These are phyloP conservation scores for Amblyopsis hoosieri DNA, from an alignment of 2,797 vertebrate species.

Conservation along the genomic window DNA sequence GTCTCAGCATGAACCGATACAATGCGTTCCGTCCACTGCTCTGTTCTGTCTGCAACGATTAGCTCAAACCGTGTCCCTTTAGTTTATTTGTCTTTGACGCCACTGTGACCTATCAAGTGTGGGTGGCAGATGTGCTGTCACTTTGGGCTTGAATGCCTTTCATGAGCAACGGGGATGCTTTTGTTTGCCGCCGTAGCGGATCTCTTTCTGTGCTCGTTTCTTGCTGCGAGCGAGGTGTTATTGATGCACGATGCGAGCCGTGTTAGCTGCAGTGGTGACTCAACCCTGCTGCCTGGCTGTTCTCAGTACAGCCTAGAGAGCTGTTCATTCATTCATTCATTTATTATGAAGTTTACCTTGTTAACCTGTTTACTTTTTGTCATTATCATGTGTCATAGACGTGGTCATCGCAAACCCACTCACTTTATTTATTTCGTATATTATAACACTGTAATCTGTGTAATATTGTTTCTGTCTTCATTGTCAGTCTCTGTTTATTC, in stretches of 20 bases:
- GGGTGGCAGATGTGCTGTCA: conserved; percentile 19
- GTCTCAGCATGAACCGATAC: too few species aligned
- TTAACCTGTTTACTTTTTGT: too few species aligned
- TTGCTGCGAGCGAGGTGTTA: conserved; percentile 28
- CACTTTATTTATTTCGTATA: too few species aligned
- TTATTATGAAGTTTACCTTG: not conserved
- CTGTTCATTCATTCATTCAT: not conserved
- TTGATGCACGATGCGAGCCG: conserved; percentile 9
- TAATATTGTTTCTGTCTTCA: too few species aligned
- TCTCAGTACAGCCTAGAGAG: not conserved
- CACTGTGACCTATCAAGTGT: conserved; percentile 14
- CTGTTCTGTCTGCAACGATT: not conserved
- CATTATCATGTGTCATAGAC: too few species aligned
- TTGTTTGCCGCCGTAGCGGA: conserved; percentile 6
- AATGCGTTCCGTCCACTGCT: too few species aligned
- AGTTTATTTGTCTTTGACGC: conserved; percentile 1
- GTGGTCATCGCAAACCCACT: too few species aligned
- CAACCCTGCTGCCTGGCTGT: conserved; percentile 16
- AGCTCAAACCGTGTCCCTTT: conserved; percentile 6
- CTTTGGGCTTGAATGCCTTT: conserved; percentile 4
- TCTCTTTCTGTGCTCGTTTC: conserved; percentile 22
- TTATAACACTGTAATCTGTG: too few species aligned
- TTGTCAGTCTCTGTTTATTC: not conserved
- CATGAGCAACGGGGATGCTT: conserved; percentile 17
- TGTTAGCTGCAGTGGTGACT: conserved; percentile 20